Evolutionary conservation across 2,888 invertebrate species (phyloP).

Genomic region (Hedya salicella): DNA sequence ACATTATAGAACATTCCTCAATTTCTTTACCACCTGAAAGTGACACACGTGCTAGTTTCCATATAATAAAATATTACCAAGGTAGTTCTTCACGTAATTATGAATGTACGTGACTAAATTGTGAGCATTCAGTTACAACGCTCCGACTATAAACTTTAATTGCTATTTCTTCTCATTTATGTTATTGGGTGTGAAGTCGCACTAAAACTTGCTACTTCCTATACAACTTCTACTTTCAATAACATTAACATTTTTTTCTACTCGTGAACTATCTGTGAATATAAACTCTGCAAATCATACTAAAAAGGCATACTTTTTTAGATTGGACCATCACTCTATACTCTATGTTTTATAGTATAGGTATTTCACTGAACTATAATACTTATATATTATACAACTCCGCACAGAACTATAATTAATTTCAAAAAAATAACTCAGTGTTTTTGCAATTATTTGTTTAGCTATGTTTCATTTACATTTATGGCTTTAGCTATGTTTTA

Average conservation of each 20-base stretch:
- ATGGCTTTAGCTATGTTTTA: no score
- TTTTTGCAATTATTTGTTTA: no score
- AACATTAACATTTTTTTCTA: background rate
- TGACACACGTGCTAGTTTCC: constrained; percentile 42
- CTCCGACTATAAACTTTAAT: constrained; percentile 33
- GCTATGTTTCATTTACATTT: no score
- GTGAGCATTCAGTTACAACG: constrained; percentile 29
- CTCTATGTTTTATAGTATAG: no score
- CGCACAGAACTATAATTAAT: no score
- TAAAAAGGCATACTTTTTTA: no score
- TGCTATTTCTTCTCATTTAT: constrained; percentile 29
- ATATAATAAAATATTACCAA: constrained; percentile 38
- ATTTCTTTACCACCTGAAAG: constrained; percentile 29
- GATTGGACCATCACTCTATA: no score
- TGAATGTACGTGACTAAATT: constrained; percentile 41
- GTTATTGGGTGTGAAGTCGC: constrained; percentile 10
- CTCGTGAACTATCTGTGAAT: no score
- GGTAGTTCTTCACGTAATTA: constrained; percentile 36
- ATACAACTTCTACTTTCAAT: background rate
- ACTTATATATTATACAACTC: no score
- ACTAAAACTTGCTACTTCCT: background rate
- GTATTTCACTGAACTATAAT: no score
- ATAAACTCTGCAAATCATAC: no score
- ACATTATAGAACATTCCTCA: background rate
- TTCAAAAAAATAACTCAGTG: no score